These are phyloP conservation scores for Mesaphorura yosii DNA, from an alignment of 1,140 invertebrate genomes.

Conservation along the genomic window DNA sequence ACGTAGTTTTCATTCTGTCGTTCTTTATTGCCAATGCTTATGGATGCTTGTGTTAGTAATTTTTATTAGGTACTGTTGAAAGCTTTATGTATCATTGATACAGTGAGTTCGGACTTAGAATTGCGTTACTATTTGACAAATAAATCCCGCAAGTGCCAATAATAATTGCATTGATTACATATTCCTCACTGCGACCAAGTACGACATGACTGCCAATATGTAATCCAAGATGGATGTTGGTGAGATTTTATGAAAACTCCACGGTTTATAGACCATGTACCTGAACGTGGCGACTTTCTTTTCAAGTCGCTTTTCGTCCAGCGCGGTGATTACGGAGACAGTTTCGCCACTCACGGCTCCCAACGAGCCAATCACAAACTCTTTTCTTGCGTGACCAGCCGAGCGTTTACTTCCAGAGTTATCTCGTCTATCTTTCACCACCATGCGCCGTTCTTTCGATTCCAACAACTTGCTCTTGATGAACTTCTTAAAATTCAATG, in stretches of 20 bases:
- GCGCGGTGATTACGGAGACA: not conserved
- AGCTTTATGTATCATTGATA: not conserved
- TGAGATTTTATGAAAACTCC: slow-evolving; percentile 1
- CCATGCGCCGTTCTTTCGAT: too few species aligned
- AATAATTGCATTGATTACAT: not conserved
- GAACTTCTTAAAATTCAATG: not conserved
- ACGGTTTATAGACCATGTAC: not conserved
- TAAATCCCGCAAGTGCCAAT: not conserved
- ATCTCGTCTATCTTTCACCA: too few species aligned
- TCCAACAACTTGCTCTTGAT: too few species aligned
- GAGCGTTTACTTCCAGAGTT: too few species aligned
- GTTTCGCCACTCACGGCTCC: too few species aligned
- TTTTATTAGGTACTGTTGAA: not conserved
- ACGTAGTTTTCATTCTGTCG: too few species aligned
- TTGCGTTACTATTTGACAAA: not conserved
- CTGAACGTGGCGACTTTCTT: not conserved
- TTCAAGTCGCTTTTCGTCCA: not conserved
- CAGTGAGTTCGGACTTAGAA: not conserved
- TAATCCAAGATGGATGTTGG: slow-evolving; percentile 7
- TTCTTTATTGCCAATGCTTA: too few species aligned
- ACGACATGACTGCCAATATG: slow-evolving; percentile 1
- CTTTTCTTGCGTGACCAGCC: too few species aligned
- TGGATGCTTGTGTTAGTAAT: not conserved
- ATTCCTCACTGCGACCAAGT: slow-evolving; percentile 1
- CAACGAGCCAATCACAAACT: too few species aligned